Evolutionary conservation across 2,888 invertebrate species (phyloP).

Genomic region (Torymus texanus): DNA sequence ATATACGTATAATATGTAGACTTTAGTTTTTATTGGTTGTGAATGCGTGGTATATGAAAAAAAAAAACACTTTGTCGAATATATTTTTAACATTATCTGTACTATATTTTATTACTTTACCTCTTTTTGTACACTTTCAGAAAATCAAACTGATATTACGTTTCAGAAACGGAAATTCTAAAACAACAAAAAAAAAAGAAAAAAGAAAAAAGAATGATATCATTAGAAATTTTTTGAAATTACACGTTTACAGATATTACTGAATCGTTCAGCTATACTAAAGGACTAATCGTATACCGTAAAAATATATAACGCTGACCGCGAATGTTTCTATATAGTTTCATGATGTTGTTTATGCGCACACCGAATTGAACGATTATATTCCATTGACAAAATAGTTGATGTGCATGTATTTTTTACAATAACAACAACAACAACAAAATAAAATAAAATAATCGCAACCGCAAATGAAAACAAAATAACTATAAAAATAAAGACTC

Average conservation of each 20-base stretch:
- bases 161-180: constrained; percentile 15
- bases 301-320: background rate
- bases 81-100: no score
- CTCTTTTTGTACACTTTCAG: no score
- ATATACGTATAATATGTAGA: no score
- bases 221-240: constrained; percentile 13
- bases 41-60: no score
- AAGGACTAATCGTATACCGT: background rate
- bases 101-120: no score
- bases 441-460: background rate
- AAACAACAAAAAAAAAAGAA: background rate
- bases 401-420: constrained; percentile 23
- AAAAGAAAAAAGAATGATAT: no score
- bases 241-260: background rate
- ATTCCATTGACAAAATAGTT: background rate
- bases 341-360: background rate
- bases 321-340: constrained; percentile 7
- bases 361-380: constrained; percentile 27
- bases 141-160: background rate
- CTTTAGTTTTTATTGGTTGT: no score
- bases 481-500: background rate
- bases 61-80: no score
- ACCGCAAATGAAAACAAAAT: background rate
- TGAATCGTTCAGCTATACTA: no score
- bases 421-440: background rate